These are phyloP conservation scores for Phataginus tricuspis DNA, from an alignment of 2,797 vertebrate genomes.

Conservation along the genomic window DNA sequence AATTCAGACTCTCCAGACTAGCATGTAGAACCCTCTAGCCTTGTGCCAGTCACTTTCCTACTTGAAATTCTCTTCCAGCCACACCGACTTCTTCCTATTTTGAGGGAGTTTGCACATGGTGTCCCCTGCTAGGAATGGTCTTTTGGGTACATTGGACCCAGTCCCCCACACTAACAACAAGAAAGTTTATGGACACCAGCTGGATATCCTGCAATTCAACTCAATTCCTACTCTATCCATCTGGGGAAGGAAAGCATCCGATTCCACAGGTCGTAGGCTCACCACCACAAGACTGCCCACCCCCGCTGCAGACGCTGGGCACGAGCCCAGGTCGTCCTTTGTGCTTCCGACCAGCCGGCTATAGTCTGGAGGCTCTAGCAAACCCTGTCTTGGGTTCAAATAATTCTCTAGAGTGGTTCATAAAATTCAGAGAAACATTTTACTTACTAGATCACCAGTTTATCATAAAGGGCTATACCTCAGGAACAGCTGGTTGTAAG, in stretches of 20 bases:
- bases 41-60: neutral
- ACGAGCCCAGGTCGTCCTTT: neutral
- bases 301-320: neutral
- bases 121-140: neutral
- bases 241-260: neutral
- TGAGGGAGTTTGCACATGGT: neutral
- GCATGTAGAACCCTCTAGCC: neutral
- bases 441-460: neutral
- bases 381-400: neutral
- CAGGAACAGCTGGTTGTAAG: neutral
- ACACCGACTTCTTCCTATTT: neutral
- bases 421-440: neutral
- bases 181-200: neutral
- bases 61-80: neutral
- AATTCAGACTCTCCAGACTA: neutral
- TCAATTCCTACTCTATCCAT: neutral
- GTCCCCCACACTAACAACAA: neutral
- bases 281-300: neutral
- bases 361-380: neutral
- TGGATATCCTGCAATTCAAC: neutral
- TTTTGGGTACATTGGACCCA: neutral
- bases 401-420: neutral
- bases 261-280: neutral
- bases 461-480: neutral
- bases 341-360: neutral